A percentile compares a stretch with the other conserved stretches of the same genome.
Evolutionary conservation across 2,888 invertebrate species (phyloP).

Genomic region (Tenthredo distinguenda): DNA sequence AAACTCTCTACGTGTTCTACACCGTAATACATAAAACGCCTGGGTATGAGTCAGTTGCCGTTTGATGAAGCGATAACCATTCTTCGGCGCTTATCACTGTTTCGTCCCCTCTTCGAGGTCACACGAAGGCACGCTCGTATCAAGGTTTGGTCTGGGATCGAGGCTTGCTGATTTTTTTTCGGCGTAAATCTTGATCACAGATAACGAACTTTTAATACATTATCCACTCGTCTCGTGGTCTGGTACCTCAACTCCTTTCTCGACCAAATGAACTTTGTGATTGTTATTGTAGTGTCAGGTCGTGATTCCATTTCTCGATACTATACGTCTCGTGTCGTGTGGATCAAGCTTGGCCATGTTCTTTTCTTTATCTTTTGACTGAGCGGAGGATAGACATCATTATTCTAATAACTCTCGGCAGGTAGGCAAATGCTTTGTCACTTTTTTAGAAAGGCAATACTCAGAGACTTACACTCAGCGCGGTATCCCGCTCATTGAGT

Average conservation of each 20-base stretch:
- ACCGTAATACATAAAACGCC: neutral
- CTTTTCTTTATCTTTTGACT: neutral
- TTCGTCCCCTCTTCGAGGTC: constrained; percentile 20
- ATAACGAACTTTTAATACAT: neutral
- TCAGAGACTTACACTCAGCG: neutral
- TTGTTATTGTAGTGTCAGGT: neutral
- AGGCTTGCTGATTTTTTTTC: neutral
- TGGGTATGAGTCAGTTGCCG: constrained; percentile 11
- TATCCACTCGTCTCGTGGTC: neutral
- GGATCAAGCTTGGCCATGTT: neutral
- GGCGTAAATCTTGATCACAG: neutral
- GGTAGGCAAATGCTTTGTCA: neutral
- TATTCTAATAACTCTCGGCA: neutral
- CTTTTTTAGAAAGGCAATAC: neutral
- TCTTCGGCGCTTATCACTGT: neutral
- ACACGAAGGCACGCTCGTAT: constrained; percentile 7
- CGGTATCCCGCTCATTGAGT: neutral
- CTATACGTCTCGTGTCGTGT: neutral
- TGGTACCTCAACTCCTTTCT: neutral
- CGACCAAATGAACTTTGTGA: neutral
- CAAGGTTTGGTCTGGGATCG: constrained; percentile 17
- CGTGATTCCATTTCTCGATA: neutral
- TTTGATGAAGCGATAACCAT: constrained; percentile 30
- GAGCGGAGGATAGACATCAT: neutral
- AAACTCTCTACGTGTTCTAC: neutral